Conservation (phyloP, 2,797 vertebrate species). For the Melanogrammus aeglefinus region DNA sequence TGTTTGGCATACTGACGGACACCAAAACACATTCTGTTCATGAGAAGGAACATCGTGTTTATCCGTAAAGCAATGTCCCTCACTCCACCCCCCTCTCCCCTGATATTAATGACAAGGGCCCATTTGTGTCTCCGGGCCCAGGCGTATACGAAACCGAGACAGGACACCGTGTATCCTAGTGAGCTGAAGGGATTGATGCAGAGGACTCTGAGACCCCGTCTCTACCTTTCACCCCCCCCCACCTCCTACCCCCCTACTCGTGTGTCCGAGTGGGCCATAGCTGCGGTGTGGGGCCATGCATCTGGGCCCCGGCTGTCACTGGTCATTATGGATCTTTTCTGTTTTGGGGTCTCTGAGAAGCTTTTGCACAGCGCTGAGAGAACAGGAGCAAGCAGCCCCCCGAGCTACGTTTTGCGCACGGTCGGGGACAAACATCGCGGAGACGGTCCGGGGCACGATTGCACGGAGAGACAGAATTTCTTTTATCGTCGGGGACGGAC, state of each 20-base stretch:
- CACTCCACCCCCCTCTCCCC: too few species aligned
- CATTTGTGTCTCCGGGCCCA: not conserved
- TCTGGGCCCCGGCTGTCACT: constrained; percentile 62
- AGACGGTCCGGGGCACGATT: constrained; percentile 55
- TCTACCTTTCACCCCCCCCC: not conserved
- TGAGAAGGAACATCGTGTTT: constrained; percentile 63
- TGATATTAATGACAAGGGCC: not conserved
- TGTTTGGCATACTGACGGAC: constrained; percentile 63
- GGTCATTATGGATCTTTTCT: constrained; percentile 68
- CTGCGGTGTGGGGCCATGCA: constrained; percentile 40
- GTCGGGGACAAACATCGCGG: constrained; percentile 19
- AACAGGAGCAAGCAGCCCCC: constrained; percentile 63
- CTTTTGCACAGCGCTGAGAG: constrained; percentile 51
- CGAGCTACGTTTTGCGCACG: constrained; percentile 42
- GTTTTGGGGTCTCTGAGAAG: constrained; percentile 23
- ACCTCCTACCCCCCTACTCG: constrained; percentile 55
- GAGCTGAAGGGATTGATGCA: not conserved
- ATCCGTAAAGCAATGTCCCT: constrained; percentile 21
- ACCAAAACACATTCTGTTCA: constrained; percentile 68
- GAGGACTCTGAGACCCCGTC: not conserved
- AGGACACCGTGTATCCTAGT: not conserved
- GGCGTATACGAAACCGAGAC: not conserved
- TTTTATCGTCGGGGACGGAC: constrained; percentile 51
- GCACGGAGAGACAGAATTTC: constrained; percentile 62
- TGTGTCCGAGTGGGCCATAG: constrained; percentile 66